Evolutionary conservation across 1,140 invertebrate species (phyloP), one percentile per base, ranked within the genome.

Genomic region (Pseudomyrmex dendroicus): DNA sequence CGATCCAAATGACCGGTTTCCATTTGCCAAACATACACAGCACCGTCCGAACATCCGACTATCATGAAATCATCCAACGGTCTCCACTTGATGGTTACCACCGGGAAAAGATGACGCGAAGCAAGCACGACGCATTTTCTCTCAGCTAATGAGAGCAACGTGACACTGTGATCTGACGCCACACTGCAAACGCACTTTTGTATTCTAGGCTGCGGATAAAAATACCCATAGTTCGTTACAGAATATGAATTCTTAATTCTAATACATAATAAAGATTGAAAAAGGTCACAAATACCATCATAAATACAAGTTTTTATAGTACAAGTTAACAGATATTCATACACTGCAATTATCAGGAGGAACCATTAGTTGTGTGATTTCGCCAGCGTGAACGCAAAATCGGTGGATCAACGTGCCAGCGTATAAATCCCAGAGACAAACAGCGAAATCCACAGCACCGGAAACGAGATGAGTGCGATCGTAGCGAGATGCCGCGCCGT

Each of bases 11-110:
- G 99, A 2, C 98, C 99, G 62, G 99, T 99, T 95, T 99, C 99
- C 98, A 99, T 99, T 95, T 99, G 99, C 99, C 99, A 99, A 1
- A 99, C 98, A 93, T 99, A 99, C 10, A 99, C 98, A 7, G 98
- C 98, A 15, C 99, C 98, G 95, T 99, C 99, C 12, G 98, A 97
- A 92, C 98, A 99, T n/a, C 98, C 98, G 17, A 99, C 98, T 85
- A 99, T 97, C 96, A 99, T 98, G 92, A 99, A 99, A 92, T 99
- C 99, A 93, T 99, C 99, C 2, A 99, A 95, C 0, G 99, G 99
- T 44, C 99, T 95, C 98, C 99, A 99, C 93, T 99, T 99, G 73
- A 99, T 99, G 44, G 97, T 97, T 7, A 98, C 97, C 50, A 99
- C 98, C 0, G 99, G 99, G 93, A 99, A 99, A 12, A 99, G 95